Base-by-base conservation (phyloP, 1,140 invertebrate species). In the Trichomalopsis sarcophagae region DNA sequence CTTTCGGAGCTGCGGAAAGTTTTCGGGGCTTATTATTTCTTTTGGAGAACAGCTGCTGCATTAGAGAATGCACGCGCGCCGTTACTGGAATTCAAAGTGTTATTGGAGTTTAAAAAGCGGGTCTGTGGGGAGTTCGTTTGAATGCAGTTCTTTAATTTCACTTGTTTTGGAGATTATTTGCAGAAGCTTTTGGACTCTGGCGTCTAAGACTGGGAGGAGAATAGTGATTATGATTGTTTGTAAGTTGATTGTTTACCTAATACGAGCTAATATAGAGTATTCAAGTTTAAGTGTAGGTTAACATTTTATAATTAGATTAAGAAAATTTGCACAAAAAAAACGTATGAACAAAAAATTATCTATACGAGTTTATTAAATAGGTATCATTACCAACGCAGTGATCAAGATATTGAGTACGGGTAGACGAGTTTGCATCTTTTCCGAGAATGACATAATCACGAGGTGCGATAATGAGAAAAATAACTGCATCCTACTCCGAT, bases 41-140 rank as follows among this genome's bases (percentile, higher is more conserved):
- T 62, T 17, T 7, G 21, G 17, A 3, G 14, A 7, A 4, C 17
- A 21, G 2, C 33, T 2, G 7, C 33, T 68, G 10, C 1, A 68
- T 68, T 68, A 30, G 21, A 47, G 23, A 62, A 78, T 30, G 47
- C 50, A 17, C 11, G 3, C n/a, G 23, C 0, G 7, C 55, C 17
- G 17, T n/a, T 62, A 14, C 21, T 55, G 44, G 75, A 17, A 11
- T 47, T 50, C 27, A 78, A 78, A 78, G 40, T 78, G 47, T 78
- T 78, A 78, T 78, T 78, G 47, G 47, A 78, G 21, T 78, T 62
- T 62, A 62, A 62, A n/a, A n/a, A 62, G 55, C 55, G 21, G 55
- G 55, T 62, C 55, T 62, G 55, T 14, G 55, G 55, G 55, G 55
- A 62, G 55, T 62, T n/a, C 17, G 17, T n/a, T 62, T 62, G 55